These are phyloP conservation scores for Diplodus sargus DNA, from an alignment of 2,797 vertebrate genomes.

Conservation along the genomic window DNA sequence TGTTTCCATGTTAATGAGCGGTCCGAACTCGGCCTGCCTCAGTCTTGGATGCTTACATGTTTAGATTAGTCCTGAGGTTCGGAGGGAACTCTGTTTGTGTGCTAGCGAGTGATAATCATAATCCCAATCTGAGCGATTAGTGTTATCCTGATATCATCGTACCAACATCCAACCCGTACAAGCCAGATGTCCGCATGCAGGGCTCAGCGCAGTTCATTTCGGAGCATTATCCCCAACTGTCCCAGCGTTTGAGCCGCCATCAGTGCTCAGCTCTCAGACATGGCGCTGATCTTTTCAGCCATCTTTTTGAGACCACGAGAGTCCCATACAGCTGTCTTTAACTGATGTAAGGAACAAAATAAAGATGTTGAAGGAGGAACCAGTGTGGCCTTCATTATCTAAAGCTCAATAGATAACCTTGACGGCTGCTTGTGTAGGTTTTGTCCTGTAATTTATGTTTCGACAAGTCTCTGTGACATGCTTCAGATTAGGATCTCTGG, in stretches of 20 bases:
- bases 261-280: background rate
- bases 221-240: constrained; percentile 19
- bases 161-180: constrained; percentile 46
- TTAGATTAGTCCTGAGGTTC: constrained; percentile 15
- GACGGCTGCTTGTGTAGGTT: background rate
- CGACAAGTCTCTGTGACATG: background rate
- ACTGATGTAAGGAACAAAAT: constrained; percentile 1
- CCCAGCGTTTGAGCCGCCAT: background rate
- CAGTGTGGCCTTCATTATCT: background rate
- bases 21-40: background rate
- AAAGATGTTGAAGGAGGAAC: background rate
- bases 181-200: constrained; percentile 52
- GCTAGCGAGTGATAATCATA: constrained; percentile 56
- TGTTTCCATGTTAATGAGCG: background rate
- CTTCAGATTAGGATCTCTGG: background rate
- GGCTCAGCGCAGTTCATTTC: constrained; percentile 33
- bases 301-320: constrained; percentile 1
- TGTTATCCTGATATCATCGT: constrained; percentile 65
- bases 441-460: background rate
- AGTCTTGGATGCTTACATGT: background rate
- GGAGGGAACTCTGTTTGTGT: constrained; percentile 21
- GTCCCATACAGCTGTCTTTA: background rate
- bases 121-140: constrained; percentile 66
- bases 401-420: background rate
- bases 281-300: constrained; percentile 32